phyloP scores from a whole-genome alignment of 2,113 vertebrate genomes.

The Leucosticte australis region DNA sequence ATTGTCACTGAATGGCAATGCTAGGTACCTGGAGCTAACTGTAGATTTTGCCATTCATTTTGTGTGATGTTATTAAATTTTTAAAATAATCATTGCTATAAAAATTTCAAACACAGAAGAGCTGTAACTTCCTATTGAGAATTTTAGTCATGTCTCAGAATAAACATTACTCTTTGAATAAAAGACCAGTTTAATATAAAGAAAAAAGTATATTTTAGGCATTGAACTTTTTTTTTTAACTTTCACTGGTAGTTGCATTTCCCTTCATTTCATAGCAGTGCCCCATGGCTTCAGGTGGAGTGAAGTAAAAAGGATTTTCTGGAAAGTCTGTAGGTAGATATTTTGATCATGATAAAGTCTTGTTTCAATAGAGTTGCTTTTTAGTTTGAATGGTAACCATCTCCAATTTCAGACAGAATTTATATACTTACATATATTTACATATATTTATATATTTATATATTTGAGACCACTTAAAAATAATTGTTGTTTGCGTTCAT shows the following conservation, averaged over 20 bases:
- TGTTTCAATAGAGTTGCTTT: neutral
- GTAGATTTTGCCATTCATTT: neutral
- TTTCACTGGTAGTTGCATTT: neutral
- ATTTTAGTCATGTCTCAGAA: neutral
- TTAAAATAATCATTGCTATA: neutral
- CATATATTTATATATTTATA: no score
- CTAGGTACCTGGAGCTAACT: neutral
- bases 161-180: neutral
- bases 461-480: neutral
- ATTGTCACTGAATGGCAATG: conserved; percentile 6
- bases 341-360: neutral
- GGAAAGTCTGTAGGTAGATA: neutral
- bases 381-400: neutral
- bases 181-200: neutral
- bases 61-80: neutral
- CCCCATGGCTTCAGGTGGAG: neutral
- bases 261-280: neutral
- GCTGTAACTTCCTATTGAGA: neutral
- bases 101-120: neutral
- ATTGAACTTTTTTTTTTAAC: neutral
- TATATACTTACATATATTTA: neutral
- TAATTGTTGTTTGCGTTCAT: neutral
- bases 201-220: neutral
- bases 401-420: neutral
- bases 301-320: neutral